phyloP scores from a whole-genome alignment of 1,140 invertebrate genomes.

The Ladona fulva region DNA sequence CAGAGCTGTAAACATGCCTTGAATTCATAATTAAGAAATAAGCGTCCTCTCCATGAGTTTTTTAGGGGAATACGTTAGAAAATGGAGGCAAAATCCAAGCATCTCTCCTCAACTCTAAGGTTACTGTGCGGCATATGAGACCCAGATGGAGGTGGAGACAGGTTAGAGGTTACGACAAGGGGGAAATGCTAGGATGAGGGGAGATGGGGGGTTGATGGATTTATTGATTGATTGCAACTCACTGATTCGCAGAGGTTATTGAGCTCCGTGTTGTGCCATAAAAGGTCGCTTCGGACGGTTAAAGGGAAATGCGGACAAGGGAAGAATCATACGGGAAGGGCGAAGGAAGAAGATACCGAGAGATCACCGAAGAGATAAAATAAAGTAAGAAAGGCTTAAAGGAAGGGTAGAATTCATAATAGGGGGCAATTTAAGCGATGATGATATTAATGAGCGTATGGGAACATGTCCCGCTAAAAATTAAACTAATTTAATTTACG shows the following conservation, averaged over 20 bases:
- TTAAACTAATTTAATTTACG: too few species aligned
- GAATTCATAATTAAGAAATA: too few species aligned
- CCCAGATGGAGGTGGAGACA: neutral
- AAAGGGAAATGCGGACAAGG: neutral
- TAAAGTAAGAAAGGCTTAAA: neutral
- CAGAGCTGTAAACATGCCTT: too few species aligned
- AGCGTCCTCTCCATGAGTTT: too few species aligned
- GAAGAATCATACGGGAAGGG: neutral
- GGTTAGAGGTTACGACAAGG: neutral
- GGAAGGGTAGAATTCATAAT: too few species aligned
- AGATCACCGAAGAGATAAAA: neutral
- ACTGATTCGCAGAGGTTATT: neutral
- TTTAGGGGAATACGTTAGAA: too few species aligned
- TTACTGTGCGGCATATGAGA: too few species aligned
- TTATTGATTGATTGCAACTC: conserved; percentile 2
- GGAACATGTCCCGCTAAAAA: too few species aligned
- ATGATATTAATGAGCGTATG: too few species aligned
- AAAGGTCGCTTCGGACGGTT: neutral
- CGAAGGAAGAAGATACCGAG: neutral
- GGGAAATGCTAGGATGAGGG: neutral
- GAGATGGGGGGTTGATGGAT: neutral
- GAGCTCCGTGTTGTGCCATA: neutral
- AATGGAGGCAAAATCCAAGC: too few species aligned
- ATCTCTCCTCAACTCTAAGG: too few species aligned
- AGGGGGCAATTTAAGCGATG: too few species aligned